Base-by-base conservation (phyloP, 2,113 vertebrate genomes). In the Chaetorhynchus papuensis region DNA sequence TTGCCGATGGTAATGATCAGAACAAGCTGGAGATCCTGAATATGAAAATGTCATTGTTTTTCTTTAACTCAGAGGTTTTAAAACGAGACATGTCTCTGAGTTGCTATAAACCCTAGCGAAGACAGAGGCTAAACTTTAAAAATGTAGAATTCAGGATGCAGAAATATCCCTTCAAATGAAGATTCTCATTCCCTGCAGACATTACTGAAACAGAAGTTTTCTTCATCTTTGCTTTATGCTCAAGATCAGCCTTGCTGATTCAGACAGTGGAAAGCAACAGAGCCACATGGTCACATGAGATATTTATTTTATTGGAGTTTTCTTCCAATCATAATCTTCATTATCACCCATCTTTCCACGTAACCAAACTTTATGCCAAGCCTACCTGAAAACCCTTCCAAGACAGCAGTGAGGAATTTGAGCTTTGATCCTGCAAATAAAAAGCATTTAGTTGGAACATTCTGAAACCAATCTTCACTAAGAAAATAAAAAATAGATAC, bases 361-460 rank as follows among this genome's bases (percentile, higher is more conserved):
- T 21, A 76, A 68, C 3, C 26, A 74, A 86, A 56, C 44, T 17
- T 41, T 9, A 44, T 3, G 18, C 37, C 52, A 66, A 50, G 13
- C 89, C 47, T 95, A 97, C 93, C 90, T 92, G 83, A 66, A 81
- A 92, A 53, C 8, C 7, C 15, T 30, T 77, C 86, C 37, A 66
- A 68, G 15, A 24, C 30, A 59, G 11, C 2, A 18, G n/a, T 33
- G 68, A 78, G 3, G 5, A 78, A 69, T n/a, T 52, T 33, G 41
- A n/a, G 68, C 74, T 83, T 65, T 33, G 45, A 26, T 85, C 91
- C 93, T 96, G 85, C 52, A 91, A 86, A 94, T 37, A 89, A 60
- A 78, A 92, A 19, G 41, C n/a, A 85, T 83, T 81, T 26, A 50
- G 57, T 28, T 80, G 47, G 64, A 95, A 60, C 33, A 61, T 69